A percentile compares a stretch with the other conserved stretches of the same genome.
Conservation (phyloP, 1,140 invertebrate genomes). For the Megalopta genalis region DNA sequence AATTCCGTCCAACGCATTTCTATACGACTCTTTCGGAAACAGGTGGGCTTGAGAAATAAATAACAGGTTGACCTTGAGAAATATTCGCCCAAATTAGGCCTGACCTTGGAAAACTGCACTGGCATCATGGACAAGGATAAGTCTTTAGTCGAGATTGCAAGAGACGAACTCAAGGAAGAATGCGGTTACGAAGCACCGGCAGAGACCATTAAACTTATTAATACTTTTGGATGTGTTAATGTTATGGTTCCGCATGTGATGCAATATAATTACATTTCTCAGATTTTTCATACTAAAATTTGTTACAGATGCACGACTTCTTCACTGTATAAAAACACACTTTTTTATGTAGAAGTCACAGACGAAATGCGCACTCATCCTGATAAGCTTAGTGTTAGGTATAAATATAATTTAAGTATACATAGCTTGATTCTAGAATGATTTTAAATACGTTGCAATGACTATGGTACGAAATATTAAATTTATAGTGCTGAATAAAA, state of each 20-base stretch:
- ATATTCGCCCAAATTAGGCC: conserved; percentile 87
- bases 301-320: conserved; percentile 84
- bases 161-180: conserved; percentile 94
- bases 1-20: conserved; percentile 91
- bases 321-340: conserved; percentile 86
- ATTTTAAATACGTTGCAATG: conserved; percentile 10
- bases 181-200: conserved; percentile 94
- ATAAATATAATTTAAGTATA: conserved; percentile 21
- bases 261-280: too few species aligned
- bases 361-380: conserved; percentile 90
- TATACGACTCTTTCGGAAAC: conserved; percentile 68
- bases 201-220: conserved; percentile 86
- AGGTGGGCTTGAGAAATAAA: too few species aligned
- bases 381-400: conserved; percentile 76
- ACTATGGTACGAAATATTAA: conserved; percentile 3
- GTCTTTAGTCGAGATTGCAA: conserved; percentile 88
- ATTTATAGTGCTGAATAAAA: conserved; percentile 20
- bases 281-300: conserved; percentile 8
- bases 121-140: conserved; percentile 95
- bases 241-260: too few species aligned
- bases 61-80: conserved; percentile 87
- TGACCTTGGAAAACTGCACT: conserved; percentile 96
- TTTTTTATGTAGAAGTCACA: conserved; percentile 96
- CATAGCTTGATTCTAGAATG: not conserved
- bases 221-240: conserved; percentile 85